Percentiles rank a stretch among this genome's conserved stretches.
phyloP scores from a whole-genome alignment of 2,113 vertebrate species.

The Caretta caretta region DNA sequence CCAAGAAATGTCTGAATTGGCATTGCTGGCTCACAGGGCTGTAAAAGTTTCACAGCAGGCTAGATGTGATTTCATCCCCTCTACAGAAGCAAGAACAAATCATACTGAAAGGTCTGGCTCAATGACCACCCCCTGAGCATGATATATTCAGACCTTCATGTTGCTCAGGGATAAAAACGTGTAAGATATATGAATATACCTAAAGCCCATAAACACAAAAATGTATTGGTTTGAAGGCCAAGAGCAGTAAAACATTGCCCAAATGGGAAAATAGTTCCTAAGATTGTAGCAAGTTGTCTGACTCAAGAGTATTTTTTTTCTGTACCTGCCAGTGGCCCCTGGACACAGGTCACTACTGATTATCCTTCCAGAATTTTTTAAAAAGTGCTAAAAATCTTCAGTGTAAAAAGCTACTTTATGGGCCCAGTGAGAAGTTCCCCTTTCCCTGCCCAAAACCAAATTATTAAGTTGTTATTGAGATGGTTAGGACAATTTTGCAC shows the following conservation, averaged over 20 bases:
- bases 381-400: not conserved
- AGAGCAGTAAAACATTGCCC: not conserved
- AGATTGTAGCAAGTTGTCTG: not conserved
- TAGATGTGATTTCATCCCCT: not conserved
- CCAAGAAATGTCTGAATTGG: too few relatives aligned
- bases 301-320: not conserved
- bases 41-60: not conserved
- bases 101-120: not conserved
- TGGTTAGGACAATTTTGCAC: not conserved
- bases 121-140: not conserved
- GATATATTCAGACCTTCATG: not conserved
- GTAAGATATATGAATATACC: too few relatives aligned
- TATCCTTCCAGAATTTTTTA: not conserved
- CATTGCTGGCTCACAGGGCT: not conserved
- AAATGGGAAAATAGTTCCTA: not conserved
- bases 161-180: not conserved
- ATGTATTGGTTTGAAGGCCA: not conserved
- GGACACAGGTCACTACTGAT: not conserved
- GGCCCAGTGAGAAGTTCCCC: not conserved
- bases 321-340: not conserved
- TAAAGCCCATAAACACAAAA: not conserved
- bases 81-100: not conserved
- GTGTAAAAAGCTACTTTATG: not conserved
- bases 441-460: not conserved
- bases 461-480: not conserved